Percentiles rank a stretch among this genome's conserved stretches.
Evolutionary conservation across 1,140 invertebrate genomes (phyloP).

Genomic region (Vanessa tameamea): DNA sequence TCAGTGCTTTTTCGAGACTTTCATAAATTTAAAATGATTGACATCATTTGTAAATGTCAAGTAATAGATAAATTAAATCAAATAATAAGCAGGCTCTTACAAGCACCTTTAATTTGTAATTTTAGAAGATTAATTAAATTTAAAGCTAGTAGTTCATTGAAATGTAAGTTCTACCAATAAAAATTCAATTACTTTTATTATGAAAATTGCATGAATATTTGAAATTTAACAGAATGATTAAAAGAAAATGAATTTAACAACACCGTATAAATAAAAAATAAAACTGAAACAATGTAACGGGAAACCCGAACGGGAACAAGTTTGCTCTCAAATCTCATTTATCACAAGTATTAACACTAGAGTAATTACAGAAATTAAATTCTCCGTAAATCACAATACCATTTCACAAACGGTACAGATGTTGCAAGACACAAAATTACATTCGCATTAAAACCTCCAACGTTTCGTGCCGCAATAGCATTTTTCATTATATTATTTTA

Average conservation of each 20-base stretch:
- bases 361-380: slow-evolving; percentile 37
- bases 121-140: no score
- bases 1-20: no score
- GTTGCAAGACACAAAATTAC: slow-evolving; percentile 45
- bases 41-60: no score
- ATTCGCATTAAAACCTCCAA: slow-evolving; percentile 32
- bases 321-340: slow-evolving; percentile 23
- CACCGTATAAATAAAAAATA: background rate
- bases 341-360: slow-evolving; percentile 23
- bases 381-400: slow-evolving; percentile 32
- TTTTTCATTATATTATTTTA: slow-evolving; percentile 58
- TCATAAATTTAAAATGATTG: no score
- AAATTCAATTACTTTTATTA: background rate
- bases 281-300: background rate
- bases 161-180: no score
- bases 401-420: slow-evolving; percentile 32
- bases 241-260: background rate
- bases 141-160: no score
- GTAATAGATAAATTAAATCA: no score
- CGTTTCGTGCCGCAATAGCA: slow-evolving; percentile 32
- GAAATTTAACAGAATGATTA: background rate
- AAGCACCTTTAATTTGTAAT: no score
- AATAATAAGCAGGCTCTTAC: no score
- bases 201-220: background rate
- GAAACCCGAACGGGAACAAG: background rate